Evolutionary conservation across 2,888 invertebrate species (phyloP).

Genomic region (Apamea anceps): DNA sequence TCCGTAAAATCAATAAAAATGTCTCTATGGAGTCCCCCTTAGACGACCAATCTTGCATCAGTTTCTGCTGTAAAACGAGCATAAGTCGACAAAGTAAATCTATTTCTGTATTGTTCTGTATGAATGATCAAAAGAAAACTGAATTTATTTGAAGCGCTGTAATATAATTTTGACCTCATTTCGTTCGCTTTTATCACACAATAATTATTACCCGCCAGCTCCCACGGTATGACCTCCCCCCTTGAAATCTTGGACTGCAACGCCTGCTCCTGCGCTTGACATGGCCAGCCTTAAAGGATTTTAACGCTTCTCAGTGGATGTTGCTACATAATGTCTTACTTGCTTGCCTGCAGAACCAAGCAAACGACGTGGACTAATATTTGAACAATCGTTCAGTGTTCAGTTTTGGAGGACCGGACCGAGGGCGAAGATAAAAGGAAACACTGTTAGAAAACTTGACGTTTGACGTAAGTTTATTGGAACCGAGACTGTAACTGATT

Average conservation of each 20-base stretch:
- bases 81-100: background rate
- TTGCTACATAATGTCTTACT: background rate
- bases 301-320: background rate
- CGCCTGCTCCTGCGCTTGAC: background rate
- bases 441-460: background rate
- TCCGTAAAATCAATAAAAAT: conserved; percentile 51
- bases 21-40: background rate
- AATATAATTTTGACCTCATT: background rate
- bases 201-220: background rate
- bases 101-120: background rate
- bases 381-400: background rate
- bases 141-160: too few species aligned
- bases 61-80: background rate
- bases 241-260: background rate
- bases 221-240: background rate
- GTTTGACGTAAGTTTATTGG: background rate
- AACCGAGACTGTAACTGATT: background rate
- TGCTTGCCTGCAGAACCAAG: background rate
- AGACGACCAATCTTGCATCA: background rate
- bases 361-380: background rate
- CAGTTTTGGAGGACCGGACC: background rate
- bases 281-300: background rate
- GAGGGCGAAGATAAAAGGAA: background rate
- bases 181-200: background rate
- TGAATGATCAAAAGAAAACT: background rate